phyloP scores from a whole-genome alignment of 2,888 invertebrate species.

The Drosophila demipolita region DNA sequence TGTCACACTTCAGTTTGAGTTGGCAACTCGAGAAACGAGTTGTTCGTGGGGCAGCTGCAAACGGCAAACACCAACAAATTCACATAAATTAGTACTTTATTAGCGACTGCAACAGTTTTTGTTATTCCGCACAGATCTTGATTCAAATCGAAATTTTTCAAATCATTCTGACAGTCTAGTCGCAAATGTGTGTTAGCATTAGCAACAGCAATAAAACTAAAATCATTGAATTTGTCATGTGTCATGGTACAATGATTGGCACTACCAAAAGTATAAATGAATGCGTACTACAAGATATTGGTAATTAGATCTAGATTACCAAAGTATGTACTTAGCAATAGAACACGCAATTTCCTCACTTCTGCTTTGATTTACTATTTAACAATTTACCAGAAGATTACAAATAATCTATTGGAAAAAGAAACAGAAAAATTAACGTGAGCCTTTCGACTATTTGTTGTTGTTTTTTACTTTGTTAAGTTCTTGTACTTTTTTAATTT shows the following conservation, averaged over 20 bases:
- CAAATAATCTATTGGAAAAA: slow-evolving; percentile 23
- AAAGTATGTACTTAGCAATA: slow-evolving; percentile 36
- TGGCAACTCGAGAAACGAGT: slow-evolving; percentile 12
- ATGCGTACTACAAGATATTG: slow-evolving; percentile 19
- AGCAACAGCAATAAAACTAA: neutral
- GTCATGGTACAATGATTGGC: slow-evolving; percentile 14
- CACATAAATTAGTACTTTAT: neutral
- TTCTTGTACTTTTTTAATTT: neutral
- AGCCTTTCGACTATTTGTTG: neutral
- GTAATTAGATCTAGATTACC: slow-evolving; percentile 51
- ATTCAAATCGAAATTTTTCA: neutral
- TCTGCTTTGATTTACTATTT: neutral
- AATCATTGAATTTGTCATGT: slow-evolving; percentile 2
- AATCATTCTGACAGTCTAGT: neutral
- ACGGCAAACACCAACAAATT: neutral
- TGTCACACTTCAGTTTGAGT: slow-evolving; percentile 71
- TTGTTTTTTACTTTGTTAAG: neutral
- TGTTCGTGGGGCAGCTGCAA: slow-evolving; percentile 31
- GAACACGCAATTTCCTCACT: slow-evolving; percentile 33
- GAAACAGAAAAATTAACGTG: neutral
- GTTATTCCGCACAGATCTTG: too few species aligned
- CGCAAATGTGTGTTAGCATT: neutral
- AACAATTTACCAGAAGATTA: slow-evolving; percentile 26
- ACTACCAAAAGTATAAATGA: slow-evolving; percentile 20
- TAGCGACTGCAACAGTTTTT: too few species aligned